Evolutionary conservation across 2,888 invertebrate genomes (phyloP).

Genomic region (Ceratothoa steindachneri): DNA sequence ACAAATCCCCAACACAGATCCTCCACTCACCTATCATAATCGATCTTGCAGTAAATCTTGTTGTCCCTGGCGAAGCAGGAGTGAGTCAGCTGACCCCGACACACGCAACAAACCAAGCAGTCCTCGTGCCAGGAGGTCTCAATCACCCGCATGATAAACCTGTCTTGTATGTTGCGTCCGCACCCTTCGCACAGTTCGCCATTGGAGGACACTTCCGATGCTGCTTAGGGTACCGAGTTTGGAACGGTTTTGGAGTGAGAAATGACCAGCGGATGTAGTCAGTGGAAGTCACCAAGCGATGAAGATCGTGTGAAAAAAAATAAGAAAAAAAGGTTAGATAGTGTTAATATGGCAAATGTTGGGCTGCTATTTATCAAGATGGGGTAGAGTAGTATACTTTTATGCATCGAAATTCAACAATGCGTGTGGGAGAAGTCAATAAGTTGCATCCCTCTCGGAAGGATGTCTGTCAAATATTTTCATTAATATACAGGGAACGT

Average conservation of each 20-base stretch:
- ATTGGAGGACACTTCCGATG: slow-evolving; percentile 39
- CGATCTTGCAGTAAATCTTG: slow-evolving; percentile 92
- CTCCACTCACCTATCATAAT: slow-evolving; percentile 75
- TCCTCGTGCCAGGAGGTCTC: slow-evolving; percentile 95
- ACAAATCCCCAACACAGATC: no score
- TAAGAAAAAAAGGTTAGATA: background rate
- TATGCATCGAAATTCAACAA: no score
- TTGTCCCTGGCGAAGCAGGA: slow-evolving; percentile 92
- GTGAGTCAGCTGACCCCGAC: slow-evolving; percentile 80
- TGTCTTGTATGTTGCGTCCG: slow-evolving; percentile 88
- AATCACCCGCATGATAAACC: slow-evolving; percentile 89
- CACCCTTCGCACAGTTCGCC: slow-evolving; percentile 86
- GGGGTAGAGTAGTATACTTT: no score
- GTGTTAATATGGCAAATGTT: no score
- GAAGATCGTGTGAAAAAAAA: no score
- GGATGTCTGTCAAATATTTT: no score
- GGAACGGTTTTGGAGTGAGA: background rate
- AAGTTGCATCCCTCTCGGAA: no score
- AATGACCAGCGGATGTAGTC: background rate
- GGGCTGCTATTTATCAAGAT: no score
- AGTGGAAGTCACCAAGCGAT: background rate
- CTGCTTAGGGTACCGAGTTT: background rate
- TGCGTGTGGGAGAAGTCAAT: no score
- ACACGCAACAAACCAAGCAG: slow-evolving; percentile 91
- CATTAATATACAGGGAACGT: no score